A percentile compares a stretch with the other conserved stretches of the same genome.
Evolutionary conservation across 2,797 vertebrate genomes (phyloP).

Genomic region (Clangula hyemalis): DNA sequence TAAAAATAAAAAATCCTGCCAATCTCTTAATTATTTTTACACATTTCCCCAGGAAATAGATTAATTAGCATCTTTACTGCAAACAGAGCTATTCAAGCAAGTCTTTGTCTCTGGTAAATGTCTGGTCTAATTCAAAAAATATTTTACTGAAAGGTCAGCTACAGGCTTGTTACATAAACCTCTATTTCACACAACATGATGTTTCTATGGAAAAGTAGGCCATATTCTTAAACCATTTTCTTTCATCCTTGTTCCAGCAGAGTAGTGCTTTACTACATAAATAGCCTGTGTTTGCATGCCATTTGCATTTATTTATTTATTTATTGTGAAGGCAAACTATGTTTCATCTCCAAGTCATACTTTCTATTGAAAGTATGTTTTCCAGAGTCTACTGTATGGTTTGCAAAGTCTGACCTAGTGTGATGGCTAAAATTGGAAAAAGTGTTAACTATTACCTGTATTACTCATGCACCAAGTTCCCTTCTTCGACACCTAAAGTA

Average conservation of each 20-base stretch:
- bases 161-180: not conserved
- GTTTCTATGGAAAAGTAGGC: not conserved
- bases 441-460: not conserved
- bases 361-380: not conserved
- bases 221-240: not conserved
- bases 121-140: not conserved
- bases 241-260: not conserved
- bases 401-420: not conserved
- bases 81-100: not conserved
- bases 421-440: not conserved
- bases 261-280: not conserved
- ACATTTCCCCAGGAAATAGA: not conserved
- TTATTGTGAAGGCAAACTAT: not conserved
- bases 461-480: not conserved
- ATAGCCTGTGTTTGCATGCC: not conserved
- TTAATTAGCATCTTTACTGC: not conserved
- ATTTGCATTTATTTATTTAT: not conserved
- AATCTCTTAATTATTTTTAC: not conserved
- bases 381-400: not conserved
- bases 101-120: not conserved
- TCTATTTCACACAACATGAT: not conserved
- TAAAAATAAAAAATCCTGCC: not conserved
- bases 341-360: not conserved
- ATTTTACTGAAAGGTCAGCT: constrained; percentile 5
- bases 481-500: not conserved